These are phyloP conservation scores for Drosophila rhopaloa DNA, from an alignment of 1,140 invertebrate genomes.

Conservation along the genomic window DNA sequence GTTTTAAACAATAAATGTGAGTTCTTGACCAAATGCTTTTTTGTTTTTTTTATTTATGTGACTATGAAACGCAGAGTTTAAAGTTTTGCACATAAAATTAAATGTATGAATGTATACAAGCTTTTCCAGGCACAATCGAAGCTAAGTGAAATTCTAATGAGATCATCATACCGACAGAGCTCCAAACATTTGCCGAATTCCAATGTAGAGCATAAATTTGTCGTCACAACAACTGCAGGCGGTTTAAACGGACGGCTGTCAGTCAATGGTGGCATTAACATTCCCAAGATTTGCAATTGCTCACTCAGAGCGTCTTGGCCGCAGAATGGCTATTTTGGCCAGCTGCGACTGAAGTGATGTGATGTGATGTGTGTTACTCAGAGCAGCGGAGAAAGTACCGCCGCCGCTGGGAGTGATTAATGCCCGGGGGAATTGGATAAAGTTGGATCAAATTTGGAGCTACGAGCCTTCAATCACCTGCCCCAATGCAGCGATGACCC, in stretches of 20 bases:
- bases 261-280: conserved; percentile 64
- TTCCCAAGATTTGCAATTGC: conserved; percentile 36
- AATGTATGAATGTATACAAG: not conserved
- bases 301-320: conserved; percentile 26
- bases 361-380: conserved; percentile 38
- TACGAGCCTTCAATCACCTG: conserved; percentile 36
- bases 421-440: conserved; percentile 36
- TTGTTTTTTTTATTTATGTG: no score
- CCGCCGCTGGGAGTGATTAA: conserved; percentile 42
- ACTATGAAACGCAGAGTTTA: no score
- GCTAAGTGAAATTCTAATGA: conserved; percentile 6
- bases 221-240: conserved; percentile 52
- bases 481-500: conserved; percentile 58
- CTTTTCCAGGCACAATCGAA: not conserved
- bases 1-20: no score
- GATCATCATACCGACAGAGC: conserved; percentile 15
- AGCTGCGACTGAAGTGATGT: conserved; percentile 6
- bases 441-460: conserved; percentile 31
- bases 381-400: conserved; percentile 36
- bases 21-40: no score
- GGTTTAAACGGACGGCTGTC: conserved; percentile 45
- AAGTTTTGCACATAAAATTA: no score
- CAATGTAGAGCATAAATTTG: conserved; percentile 44
- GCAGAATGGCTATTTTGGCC: conserved; percentile 55
- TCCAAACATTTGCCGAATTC: conserved; percentile 27